Percentiles rank a stretch among this genome's conserved stretches.
These are phyloP conservation scores for Cantharis rufa DNA, from an alignment of 2,888 invertebrate genomes.

Conservation along the genomic window DNA sequence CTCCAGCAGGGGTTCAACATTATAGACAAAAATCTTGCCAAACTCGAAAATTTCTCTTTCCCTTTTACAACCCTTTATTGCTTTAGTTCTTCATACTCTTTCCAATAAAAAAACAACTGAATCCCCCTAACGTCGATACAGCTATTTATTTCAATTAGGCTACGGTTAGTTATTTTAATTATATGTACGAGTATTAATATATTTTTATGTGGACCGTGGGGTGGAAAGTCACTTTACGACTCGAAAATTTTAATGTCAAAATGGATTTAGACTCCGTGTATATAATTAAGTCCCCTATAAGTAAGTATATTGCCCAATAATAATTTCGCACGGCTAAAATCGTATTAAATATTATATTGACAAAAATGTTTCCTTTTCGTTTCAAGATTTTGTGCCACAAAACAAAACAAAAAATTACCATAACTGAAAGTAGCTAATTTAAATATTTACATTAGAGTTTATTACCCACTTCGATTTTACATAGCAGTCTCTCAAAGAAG, in stretches of 20 bases:
- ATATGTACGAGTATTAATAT: not conserved
- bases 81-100: not conserved
- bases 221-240: not conserved
- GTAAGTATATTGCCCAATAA: not conserved
- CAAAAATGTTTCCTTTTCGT: not conserved
- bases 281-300: not conserved
- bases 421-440: not conserved
- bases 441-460: not conserved
- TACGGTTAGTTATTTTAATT: not conserved
- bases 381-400: not conserved
- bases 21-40: conserved; percentile 17
- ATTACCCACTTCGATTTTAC: not conserved
- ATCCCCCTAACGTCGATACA: not conserved
- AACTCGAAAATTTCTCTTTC: conserved; percentile 18
- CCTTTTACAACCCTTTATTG: conserved; percentile 27
- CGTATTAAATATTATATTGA: not conserved
- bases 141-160: not conserved
- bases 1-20: conserved; percentile 19
- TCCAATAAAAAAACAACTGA: not conserved
- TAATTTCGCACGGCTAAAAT: not conserved
- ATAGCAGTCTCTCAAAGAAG: not conserved
- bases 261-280: not conserved
- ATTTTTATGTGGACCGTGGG: not conserved
- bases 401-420: not conserved
- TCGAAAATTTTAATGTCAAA: not conserved